A percentile compares a stretch with the other conserved stretches of the same genome.
These are phyloP conservation scores for Passerculus sandwichensis DNA, from an alignment of 2,797 vertebrate species.

Conservation along the genomic window DNA sequence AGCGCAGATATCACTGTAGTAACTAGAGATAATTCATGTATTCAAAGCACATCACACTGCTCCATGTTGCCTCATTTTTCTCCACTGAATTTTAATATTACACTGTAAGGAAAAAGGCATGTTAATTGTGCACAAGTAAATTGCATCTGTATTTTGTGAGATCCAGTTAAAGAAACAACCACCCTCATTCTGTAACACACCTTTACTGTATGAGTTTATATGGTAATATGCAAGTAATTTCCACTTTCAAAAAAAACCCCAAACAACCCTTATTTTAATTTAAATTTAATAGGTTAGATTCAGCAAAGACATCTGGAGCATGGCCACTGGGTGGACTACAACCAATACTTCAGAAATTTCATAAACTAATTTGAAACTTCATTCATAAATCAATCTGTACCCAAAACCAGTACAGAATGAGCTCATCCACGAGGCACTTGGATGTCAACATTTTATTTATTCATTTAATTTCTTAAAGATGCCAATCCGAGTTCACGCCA, in stretches of 20 bases:
- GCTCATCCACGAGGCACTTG: slow-evolving; percentile 18
- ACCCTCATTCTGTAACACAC: background rate
- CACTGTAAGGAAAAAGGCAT: background rate
- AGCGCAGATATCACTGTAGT: background rate
- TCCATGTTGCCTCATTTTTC: background rate
- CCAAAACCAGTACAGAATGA: slow-evolving; percentile 32
- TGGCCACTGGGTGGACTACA: background rate
- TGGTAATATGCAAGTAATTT: background rate
- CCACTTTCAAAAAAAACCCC: background rate
- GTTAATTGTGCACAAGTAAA: background rate
- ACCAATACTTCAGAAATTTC: background rate
- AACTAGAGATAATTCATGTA: background rate
- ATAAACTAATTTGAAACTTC: background rate
- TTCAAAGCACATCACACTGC: background rate
- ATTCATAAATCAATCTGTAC: slow-evolving; percentile 58
- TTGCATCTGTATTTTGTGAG: background rate
- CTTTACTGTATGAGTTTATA: background rate
- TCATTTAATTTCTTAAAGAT: slow-evolving; percentile 5
- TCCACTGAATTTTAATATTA: background rate
- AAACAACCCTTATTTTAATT: background rate
- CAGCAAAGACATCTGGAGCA: background rate
- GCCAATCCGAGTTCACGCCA: background rate
- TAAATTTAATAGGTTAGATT: background rate
- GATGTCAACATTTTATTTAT: slow-evolving; percentile 52
- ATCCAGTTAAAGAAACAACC: background rate